These are phyloP conservation scores for Thymelicus sylvestris DNA, from an alignment of 2,888 invertebrate genomes.

Conservation along the genomic window DNA sequence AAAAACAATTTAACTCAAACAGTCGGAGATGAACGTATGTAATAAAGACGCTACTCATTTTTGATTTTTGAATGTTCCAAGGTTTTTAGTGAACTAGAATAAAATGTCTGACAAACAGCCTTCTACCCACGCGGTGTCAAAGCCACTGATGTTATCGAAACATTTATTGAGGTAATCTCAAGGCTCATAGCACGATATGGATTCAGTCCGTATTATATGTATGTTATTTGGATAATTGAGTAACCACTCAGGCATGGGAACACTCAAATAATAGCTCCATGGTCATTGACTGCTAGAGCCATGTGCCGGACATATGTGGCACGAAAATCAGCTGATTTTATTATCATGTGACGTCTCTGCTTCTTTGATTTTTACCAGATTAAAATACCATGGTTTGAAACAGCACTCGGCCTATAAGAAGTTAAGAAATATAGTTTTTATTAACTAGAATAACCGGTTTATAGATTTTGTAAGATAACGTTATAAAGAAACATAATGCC, in stretches of 20 bases:
- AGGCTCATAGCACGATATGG: neutral
- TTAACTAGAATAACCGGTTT: no score
- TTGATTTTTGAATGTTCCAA: neutral
- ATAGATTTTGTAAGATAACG: no score
- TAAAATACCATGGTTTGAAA: no score
- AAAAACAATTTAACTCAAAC: neutral
- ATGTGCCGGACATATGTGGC: neutral
- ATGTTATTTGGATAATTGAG: constrained; percentile 14
- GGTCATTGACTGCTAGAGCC: constrained; percentile 4
- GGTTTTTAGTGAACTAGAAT: neutral
- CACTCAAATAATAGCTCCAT: neutral
- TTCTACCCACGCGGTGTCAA: neutral
- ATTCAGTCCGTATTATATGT: neutral
- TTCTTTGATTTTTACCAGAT: no score
- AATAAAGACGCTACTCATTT: neutral
- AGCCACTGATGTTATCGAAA: neutral
- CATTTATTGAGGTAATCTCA: constrained; percentile 3
- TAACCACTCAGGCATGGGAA: neutral
- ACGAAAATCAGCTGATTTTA: constrained; percentile 1
- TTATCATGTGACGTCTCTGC: neutral
- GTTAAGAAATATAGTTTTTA: no score
- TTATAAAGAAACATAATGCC: no score
- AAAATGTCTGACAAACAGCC: neutral
- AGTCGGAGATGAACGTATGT: neutral
- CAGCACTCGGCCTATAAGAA: no score